phyloP scores from a whole-genome alignment of 2,797 vertebrate genomes.

The Pseudopleuronectes americanus region DNA sequence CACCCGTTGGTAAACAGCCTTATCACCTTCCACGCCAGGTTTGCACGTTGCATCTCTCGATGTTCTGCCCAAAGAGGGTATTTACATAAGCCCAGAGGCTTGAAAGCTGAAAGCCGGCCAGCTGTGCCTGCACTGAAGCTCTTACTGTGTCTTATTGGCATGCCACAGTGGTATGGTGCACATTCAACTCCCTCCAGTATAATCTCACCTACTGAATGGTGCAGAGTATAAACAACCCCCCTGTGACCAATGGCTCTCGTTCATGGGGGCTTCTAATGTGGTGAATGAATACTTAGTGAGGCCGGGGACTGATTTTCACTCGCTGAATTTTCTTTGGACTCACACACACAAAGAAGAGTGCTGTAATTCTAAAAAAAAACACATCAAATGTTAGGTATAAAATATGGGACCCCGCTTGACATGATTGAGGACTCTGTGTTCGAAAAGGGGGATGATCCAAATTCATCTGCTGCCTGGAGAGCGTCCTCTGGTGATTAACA shows the following conservation, averaged over 20 bases:
- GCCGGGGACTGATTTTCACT: conserved; percentile 9
- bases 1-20: conserved; percentile 65
- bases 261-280: conserved; percentile 31
- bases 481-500: conserved; percentile 12
- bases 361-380: conserved; percentile 1
- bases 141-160: conserved; percentile 64
- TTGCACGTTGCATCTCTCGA: conserved; percentile 47
- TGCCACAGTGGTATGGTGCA: conserved; percentile 50
- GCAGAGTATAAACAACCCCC: conserved; percentile 48
- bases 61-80: conserved; percentile 65
- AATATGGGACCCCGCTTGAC: neutral
- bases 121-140: conserved; percentile 59
- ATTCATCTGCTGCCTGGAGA: conserved; percentile 7
- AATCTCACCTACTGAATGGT: conserved; percentile 70
- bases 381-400: neutral
- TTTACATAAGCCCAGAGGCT: conserved; percentile 75
- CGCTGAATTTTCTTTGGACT: conserved; percentile 19
- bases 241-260: conserved; percentile 56
- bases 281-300: conserved; percentile 26
- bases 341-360: neutral
- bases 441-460: conserved; percentile 19
- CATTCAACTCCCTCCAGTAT: conserved; percentile 49
- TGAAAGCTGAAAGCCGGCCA: conserved; percentile 51
- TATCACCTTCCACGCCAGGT: conserved; percentile 73
- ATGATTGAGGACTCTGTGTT: conserved; percentile 18